phyloP scores from a whole-genome alignment of 2,113 vertebrate species.

The Platanista minor region DNA sequence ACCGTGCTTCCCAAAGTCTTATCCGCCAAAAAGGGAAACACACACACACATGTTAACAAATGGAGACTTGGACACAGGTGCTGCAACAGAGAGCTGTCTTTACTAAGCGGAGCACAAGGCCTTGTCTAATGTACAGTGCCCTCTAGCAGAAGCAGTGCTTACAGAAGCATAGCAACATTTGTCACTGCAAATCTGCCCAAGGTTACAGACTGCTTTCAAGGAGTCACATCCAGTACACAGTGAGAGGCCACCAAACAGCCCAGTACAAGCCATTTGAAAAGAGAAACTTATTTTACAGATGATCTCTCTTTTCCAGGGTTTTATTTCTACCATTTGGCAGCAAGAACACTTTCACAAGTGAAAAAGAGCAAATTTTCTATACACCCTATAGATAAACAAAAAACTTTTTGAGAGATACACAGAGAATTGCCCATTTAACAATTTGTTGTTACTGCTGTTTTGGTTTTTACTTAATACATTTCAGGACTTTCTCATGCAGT shows the following conservation, averaged over 20 bases:
- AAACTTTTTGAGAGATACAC: conserved; percentile 70
- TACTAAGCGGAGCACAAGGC: conserved; percentile 76
- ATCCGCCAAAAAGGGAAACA: conserved; percentile 60
- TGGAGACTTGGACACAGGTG: conserved; percentile 81
- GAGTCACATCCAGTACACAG: conserved; percentile 68
- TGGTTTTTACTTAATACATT: conserved; percentile 71
- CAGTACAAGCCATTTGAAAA: conserved; percentile 73
- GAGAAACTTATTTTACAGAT: conserved; percentile 73
- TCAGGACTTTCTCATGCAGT: conserved; percentile 75
- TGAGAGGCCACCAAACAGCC: conserved; percentile 68
- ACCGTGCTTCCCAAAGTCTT: conserved; percentile 59
- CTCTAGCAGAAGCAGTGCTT: conserved; percentile 77
- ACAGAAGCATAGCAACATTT: conserved; percentile 77
- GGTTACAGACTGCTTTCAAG: conserved; percentile 47
- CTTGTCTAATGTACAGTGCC: conserved; percentile 74
- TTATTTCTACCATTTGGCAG: conserved; percentile 78
- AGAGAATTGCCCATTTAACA: conserved; percentile 73
- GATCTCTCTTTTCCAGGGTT: conserved; percentile 75
- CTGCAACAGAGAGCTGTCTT: conserved; percentile 77
- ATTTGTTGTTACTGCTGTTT: conserved; percentile 47
- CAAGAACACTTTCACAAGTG: conserved; percentile 74
- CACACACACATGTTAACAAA: conserved; percentile 76
- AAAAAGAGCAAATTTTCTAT: conserved; percentile 74
- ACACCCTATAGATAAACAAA: conserved; percentile 74
- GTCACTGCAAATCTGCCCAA: conserved; percentile 30